phyloP scores from a whole-genome alignment of 2,113 vertebrate species.

The Zosterops pallidus region DNA sequence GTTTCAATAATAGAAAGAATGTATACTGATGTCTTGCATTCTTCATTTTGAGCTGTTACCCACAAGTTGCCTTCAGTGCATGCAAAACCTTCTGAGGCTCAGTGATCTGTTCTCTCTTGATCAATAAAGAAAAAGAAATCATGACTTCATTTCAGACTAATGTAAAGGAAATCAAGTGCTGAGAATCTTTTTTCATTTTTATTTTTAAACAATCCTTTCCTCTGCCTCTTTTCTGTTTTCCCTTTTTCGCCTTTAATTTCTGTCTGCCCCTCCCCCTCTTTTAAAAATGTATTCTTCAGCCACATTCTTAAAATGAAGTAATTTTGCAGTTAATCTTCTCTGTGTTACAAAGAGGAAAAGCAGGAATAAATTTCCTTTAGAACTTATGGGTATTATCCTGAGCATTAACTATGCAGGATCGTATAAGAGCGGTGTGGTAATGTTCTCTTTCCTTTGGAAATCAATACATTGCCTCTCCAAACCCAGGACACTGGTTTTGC shows the following conservation, averaged over 20 bases:
- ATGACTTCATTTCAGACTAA: neutral
- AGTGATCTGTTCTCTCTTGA: neutral
- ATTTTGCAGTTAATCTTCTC: neutral
- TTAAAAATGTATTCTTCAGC: neutral
- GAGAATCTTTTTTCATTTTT: neutral
- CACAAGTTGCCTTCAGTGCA: neutral
- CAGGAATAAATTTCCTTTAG: neutral
- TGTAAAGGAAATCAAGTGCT: neutral
- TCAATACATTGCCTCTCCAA: neutral
- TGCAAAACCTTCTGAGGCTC: neutral
- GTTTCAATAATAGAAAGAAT: neutral
- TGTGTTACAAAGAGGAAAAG: neutral
- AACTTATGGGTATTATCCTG: neutral
- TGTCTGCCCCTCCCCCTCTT: fast-evolving
- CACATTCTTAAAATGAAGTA: neutral
- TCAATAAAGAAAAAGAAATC: neutral
- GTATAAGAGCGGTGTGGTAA: neutral
- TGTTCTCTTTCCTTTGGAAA: neutral
- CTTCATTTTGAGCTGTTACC: neutral
- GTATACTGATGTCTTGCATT: neutral
- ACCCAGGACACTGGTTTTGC: neutral
- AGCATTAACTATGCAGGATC: neutral
- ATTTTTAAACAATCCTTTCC: neutral
- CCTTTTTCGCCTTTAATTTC: neutral
- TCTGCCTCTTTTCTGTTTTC: neutral